Evolutionary conservation across 2,113 vertebrate genomes (phyloP), one percentile per base, ranked within the genome.

Genomic region (Calidris pygmaea): DNA sequence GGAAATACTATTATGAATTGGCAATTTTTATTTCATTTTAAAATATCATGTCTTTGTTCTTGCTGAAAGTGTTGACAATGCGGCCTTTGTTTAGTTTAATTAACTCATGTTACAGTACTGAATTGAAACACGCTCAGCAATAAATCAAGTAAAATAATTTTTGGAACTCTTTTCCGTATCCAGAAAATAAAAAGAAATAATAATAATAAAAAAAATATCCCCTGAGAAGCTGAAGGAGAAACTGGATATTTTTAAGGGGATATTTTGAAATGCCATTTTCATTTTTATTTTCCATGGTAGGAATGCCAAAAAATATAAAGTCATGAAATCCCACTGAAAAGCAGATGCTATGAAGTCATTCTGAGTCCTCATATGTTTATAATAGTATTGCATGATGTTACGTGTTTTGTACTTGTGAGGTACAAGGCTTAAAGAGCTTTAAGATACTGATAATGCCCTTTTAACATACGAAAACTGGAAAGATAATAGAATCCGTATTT

Each of bases 1-100:
- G 85, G 67, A 96, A 76, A 71, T 66, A n/a, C 72, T 39, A 6
- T 80, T 88, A 89, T 78, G 56, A 96, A 84, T 90, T 48, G 95
- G 75, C 55, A 74, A 82, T 43, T 87, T 97, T 94, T 95, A 70
- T 94, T 91, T 59, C 53, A 79, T 94, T 97, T 85, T n/a, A 95
- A 97, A 89, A 88, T 92, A 90, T 27, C 3, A 73, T 83, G 66
- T 89, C 41, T 77, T 92, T 96, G 90, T 97, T 96, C 91, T 32
- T 90, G 58, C 68, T 96, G 95, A 81, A 63, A 81, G 32, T 85
- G 94, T 97, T 96, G 78, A 93, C 72, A 96, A 47, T 83, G 65
- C 24, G 13, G 45, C 34, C 80, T 50, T 68, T 96, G 82, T 95
- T 87, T 94, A 90, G 82, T 95, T 96, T 95, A 92, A 95, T 96